These are phyloP conservation scores for Drosophila busckii DNA, from an alignment of 1,140 invertebrate species.

Conservation along the genomic window DNA sequence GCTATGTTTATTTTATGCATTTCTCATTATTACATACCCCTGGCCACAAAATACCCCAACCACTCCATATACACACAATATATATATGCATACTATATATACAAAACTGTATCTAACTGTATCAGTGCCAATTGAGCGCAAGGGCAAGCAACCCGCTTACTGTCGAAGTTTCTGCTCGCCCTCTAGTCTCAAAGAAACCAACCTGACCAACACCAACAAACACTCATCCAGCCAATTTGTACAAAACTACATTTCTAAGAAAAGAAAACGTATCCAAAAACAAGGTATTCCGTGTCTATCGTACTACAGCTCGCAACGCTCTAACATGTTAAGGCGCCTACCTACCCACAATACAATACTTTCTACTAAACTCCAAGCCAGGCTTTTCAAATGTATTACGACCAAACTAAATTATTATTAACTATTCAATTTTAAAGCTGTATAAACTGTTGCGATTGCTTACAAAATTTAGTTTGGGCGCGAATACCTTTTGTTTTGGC, in stretches of 20 bases:
- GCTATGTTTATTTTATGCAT: no score
- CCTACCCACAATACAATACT: conserved; percentile 8
- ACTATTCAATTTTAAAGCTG: background rate
- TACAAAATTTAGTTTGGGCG: conserved; percentile 74
- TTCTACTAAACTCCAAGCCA: conserved; percentile 54
- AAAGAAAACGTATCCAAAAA: conserved; percentile 78
- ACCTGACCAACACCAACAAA: conserved; percentile 64
- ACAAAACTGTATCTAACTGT: background rate
- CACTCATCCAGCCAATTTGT: conserved; percentile 75
- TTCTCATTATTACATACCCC: no score
- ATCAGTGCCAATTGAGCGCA: conserved; percentile 71
- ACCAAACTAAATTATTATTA: conserved; percentile 59
- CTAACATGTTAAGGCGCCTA: conserved; percentile 47
- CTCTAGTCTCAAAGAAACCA: conserved; percentile 65
- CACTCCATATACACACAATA: conserved; percentile 34
- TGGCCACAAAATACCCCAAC: conserved; percentile 22
- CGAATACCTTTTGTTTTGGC: conserved; percentile 76
- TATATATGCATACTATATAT: conserved; percentile 10
- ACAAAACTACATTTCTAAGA: conserved; percentile 76
- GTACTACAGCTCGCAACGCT: conserved; percentile 29
- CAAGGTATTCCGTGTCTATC: conserved; percentile 68
- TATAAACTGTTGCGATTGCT: conserved; percentile 13
- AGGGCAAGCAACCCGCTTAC: conserved; percentile 76
- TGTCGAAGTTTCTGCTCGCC: conserved; percentile 78
- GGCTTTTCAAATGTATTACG: conserved; percentile 59